phyloP scores from a whole-genome alignment of 92 coral and sea anemone species.

The Pocillopora grandis region DNA sequence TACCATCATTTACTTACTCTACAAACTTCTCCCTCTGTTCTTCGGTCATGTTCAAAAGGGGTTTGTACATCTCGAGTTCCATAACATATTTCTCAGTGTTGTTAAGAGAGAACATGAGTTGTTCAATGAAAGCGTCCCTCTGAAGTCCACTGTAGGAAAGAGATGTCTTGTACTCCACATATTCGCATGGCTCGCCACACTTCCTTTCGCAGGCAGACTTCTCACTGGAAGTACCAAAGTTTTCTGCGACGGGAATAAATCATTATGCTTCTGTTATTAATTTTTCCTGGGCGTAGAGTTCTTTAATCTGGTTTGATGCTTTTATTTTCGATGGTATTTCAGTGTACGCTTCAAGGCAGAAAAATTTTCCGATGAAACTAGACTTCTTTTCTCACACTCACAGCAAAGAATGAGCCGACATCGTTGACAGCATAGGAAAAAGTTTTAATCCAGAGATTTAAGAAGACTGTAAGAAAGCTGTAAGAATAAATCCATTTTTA shows the following conservation, averaged over 20 bases:
- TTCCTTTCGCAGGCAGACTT: slow-evolving; percentile 19
- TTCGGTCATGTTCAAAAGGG: slow-evolving; percentile 22
- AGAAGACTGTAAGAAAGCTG: too few relatives aligned
- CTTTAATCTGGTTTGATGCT: background rate
- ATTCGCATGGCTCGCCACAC: slow-evolving; percentile 42
- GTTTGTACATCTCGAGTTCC: slow-evolving; percentile 19
- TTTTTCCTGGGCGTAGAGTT: too few relatives aligned
- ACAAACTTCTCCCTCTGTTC: slow-evolving; percentile 8
- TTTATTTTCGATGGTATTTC: background rate
- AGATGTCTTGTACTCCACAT: slow-evolving; percentile 38
- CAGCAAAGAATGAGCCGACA: too few relatives aligned
- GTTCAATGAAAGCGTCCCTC: background rate
- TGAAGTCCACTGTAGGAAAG: slow-evolving; percentile 28
- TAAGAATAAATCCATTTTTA: background rate
- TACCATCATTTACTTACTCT: slow-evolving; percentile 4
- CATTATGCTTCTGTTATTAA: background rate
- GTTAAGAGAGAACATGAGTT: slow-evolving; percentile 17
- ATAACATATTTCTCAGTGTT: background rate
- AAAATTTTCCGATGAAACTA: too few relatives aligned
- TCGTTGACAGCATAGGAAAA: too few relatives aligned
- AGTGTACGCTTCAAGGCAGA: too few relatives aligned
- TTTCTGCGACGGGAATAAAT: background rate
- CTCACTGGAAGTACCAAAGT: slow-evolving; percentile 13
- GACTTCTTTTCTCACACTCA: too few relatives aligned
- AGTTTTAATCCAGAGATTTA: too few relatives aligned